phyloP scores from a whole-genome alignment of 2,797 vertebrate species.

The Echiichthys vipera region DNA sequence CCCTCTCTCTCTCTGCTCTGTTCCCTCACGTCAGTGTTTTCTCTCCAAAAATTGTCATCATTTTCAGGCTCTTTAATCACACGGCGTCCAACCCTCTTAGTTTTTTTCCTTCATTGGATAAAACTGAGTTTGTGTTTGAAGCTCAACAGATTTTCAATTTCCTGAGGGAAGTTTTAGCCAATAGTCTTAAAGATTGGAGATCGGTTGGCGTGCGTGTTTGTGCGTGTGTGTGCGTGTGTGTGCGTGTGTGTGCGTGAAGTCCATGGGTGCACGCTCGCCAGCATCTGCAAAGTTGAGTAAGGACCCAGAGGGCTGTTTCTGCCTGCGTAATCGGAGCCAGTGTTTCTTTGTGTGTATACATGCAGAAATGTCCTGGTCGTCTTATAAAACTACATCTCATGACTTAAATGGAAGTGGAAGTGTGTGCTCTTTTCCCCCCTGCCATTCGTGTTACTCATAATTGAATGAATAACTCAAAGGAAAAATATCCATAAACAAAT shows the following conservation, averaged over 20 bases:
- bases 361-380: conserved; percentile 18
- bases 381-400: conserved; percentile 7
- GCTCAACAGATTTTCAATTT: conserved; percentile 35
- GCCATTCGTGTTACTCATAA: conserved; percentile 5
- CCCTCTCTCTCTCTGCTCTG: neutral
- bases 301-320: conserved; percentile 20
- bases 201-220: neutral
- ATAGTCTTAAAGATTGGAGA: conserved; percentile 4
- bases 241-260: neutral
- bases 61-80: conserved; percentile 6
- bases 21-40: conserved; percentile 38
- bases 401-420: too few relatives aligned
- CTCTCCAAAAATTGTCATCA: conserved; percentile 26
- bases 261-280: conserved; percentile 8
- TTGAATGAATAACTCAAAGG: conserved; percentile 3
- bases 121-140: conserved; percentile 31
- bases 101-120: neutral
- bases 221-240: neutral
- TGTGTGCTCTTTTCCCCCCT: neutral
- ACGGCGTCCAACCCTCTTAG: neutral
- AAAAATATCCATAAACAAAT: conserved; percentile 42
- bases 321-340: conserved; percentile 17
- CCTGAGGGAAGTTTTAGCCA: conserved; percentile 23
- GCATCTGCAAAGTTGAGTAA: conserved; percentile 11
- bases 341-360: conserved; percentile 17